phyloP scores from a whole-genome alignment of 1,140 invertebrate genomes.

The Hesperophylax magnus region DNA sequence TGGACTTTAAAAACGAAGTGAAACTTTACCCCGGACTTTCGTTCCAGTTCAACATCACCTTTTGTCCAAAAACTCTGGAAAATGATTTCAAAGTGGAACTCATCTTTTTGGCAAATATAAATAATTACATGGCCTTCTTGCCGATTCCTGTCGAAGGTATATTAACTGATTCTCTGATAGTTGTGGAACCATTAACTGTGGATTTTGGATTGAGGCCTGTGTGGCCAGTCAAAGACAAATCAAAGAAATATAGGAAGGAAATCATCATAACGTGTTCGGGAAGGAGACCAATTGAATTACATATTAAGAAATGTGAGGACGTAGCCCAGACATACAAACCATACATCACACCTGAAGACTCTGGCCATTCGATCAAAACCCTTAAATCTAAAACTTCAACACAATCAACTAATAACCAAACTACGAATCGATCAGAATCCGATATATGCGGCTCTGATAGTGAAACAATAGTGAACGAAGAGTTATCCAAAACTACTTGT shows the following conservation, averaged over 20 bases:
- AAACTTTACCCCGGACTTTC: slow-evolving; percentile 28
- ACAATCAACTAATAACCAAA: background rate
- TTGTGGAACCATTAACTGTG: slow-evolving; percentile 11
- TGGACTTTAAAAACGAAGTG: slow-evolving; percentile 2
- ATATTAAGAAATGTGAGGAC: background rate
- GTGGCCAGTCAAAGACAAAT: slow-evolving; percentile 24
- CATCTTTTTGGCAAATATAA: slow-evolving; percentile 22
- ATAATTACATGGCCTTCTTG: slow-evolving; percentile 31
- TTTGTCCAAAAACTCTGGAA: slow-evolving; percentile 21
- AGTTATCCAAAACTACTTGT: background rate
- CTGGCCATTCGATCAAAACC: background rate
- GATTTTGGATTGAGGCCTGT: slow-evolving; percentile 34
- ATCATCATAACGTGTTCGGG: slow-evolving; percentile 6
- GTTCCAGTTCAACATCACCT: slow-evolving; percentile 21
- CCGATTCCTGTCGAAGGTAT: slow-evolving; percentile 26
- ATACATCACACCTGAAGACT: background rate
- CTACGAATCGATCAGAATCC: background rate
- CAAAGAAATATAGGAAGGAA: slow-evolving; percentile 20
- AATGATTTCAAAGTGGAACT: slow-evolving; percentile 22
- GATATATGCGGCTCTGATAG: slow-evolving; percentile 4
- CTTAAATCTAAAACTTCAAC: background rate
- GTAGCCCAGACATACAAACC: background rate
- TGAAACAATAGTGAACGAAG: background rate
- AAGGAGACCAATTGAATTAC: slow-evolving; percentile 28
- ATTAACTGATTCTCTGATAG: background rate